phyloP scores from a whole-genome alignment of 2,888 invertebrate genomes.

The Oscheius sp. region DNA sequence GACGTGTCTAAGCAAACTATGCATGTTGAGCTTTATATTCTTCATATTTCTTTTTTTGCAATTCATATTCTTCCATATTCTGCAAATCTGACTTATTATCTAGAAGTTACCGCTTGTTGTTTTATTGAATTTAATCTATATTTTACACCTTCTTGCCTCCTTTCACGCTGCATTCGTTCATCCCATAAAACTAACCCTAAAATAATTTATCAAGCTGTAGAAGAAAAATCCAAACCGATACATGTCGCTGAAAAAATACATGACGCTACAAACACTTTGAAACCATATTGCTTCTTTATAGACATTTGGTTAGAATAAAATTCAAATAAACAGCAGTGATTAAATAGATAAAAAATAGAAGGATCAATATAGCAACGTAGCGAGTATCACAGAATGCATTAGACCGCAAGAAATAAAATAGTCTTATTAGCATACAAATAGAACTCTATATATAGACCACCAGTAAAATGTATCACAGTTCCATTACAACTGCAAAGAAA shows the following conservation, averaged over 20 bases:
- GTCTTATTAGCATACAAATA: not conserved
- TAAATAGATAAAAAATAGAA: not conserved
- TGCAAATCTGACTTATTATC: not conserved
- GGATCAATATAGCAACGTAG: not conserved
- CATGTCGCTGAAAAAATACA: constrained; percentile 58
- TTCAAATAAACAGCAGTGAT: not conserved
- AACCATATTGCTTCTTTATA: constrained; percentile 42
- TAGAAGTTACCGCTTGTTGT: constrained; percentile 46
- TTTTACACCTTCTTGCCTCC: constrained; percentile 64
- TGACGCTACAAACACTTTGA: constrained; percentile 58
- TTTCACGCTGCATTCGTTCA: constrained; percentile 57
- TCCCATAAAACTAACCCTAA: constrained; percentile 65
- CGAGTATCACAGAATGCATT: not conserved
- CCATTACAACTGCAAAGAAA: not conserved
- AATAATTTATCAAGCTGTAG: not conserved
- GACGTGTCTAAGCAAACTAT: constrained; percentile 5
- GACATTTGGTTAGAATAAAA: not conserved
- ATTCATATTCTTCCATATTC: constrained; percentile 67
- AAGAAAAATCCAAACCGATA: constrained; percentile 19
- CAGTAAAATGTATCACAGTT: constrained; percentile 19
- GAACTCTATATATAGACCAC: not conserved
- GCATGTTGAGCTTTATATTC: constrained; percentile 56
- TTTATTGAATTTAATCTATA: constrained; percentile 60
- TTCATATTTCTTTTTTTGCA: constrained; percentile 58
- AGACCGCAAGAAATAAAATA: not conserved